Percentiles rank a stretch among this genome's conserved stretches.
These are phyloP conservation scores for Hybognathus amarus DNA, from an alignment of 2,797 vertebrate species.

Conservation along the genomic window DNA sequence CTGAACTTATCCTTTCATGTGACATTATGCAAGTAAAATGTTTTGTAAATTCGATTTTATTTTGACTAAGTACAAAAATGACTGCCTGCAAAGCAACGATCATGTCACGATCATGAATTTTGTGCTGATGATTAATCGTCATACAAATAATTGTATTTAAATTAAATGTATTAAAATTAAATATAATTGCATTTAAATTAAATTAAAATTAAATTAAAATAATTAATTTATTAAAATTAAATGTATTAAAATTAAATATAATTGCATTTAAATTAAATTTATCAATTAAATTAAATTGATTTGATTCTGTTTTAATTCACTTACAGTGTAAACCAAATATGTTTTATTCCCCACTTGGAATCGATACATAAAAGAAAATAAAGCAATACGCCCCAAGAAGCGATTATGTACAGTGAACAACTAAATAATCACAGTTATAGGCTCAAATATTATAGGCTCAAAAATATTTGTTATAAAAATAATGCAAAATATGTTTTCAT, in stretches of 20 bases:
- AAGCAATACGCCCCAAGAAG: not conserved
- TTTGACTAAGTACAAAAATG: not conserved
- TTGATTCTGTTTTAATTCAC: not conserved
- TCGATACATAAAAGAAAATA: not conserved
- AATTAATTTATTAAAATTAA: too few species aligned
- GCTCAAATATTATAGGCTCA: not conserved
- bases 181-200: too few species aligned
- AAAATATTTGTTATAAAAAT: not conserved
- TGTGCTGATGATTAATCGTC: not conserved
- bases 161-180: too few species aligned
- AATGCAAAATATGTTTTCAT: not conserved
- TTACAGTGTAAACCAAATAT: not conserved
- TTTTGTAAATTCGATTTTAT: not conserved
- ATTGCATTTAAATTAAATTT: not conserved
- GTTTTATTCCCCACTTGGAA: accelerated
- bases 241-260: not conserved
- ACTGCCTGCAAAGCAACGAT: not conserved
- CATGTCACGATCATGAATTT: not conserved
- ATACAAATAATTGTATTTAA: not conserved
- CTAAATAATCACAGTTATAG: not conserved
- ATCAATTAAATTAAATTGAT: not conserved
- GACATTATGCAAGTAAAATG: not conserved
- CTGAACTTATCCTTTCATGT: too few species aligned
- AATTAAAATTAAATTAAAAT: too few species aligned
- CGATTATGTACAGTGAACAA: not conserved